These are phyloP conservation scores for Chionoecetes opilio DNA, from an alignment of 1,140 invertebrate genomes.

Conservation along the genomic window DNA sequence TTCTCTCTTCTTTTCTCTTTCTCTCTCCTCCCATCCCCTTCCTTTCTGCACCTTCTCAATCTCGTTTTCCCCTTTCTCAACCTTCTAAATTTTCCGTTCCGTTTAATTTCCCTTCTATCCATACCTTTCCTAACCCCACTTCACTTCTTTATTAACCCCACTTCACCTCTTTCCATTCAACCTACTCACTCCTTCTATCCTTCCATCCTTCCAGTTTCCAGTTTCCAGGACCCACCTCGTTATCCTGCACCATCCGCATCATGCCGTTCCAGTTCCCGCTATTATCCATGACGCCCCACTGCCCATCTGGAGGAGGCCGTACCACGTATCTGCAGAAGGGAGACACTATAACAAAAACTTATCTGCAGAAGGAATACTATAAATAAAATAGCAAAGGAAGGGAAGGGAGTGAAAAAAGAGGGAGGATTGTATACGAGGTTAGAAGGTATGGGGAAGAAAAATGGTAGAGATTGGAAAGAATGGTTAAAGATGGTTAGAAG, in stretches of 20 bases:
- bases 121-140: not conserved
- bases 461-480: not conserved
- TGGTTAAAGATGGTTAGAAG: not conserved
- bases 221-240: slow-evolving; percentile 65
- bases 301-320: slow-evolving; percentile 83
- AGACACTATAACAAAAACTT: not conserved
- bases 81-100: not conserved
- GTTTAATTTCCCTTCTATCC: not conserved
- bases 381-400: not conserved
- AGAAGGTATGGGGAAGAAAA: not conserved
- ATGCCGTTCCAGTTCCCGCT: slow-evolving; percentile 82
- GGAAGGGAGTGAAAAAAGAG: not conserved
- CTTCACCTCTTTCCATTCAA: not conserved
- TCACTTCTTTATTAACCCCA: not conserved
- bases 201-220: not conserved
- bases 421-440: not conserved
- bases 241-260: slow-evolving; percentile 82
- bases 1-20: not conserved
- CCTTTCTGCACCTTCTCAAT: not conserved
- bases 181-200: not conserved
- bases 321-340: slow-evolving; percentile 84
- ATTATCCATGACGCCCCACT: slow-evolving; percentile 73
- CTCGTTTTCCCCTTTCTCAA: not conserved
- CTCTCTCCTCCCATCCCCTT: not conserved
- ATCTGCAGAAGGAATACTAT: no score